Evolutionary conservation across 1,140 invertebrate genomes (phyloP).

Genomic region (Drosophila tristis): DNA sequence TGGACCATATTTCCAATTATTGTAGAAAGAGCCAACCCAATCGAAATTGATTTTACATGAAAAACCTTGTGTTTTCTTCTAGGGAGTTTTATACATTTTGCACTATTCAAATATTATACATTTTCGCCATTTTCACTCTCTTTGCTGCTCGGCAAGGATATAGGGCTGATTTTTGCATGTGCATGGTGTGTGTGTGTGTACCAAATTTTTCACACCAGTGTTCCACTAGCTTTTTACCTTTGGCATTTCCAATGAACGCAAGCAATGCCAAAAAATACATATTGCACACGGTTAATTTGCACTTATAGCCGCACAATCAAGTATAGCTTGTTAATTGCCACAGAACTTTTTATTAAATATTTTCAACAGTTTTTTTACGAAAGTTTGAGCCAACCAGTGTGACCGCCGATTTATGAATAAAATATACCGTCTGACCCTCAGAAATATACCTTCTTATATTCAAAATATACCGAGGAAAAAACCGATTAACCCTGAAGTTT

Average conservation of each 20-base stretch:
- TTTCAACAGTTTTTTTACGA: constrained; percentile 76
- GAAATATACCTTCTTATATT: too few relatives aligned
- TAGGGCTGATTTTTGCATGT: constrained; percentile 44
- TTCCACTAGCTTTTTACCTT: constrained; percentile 65
- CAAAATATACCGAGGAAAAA: too few relatives aligned
- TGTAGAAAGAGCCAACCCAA: constrained; percentile 56
- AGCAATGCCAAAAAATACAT: constrained; percentile 80
- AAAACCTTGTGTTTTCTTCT: constrained; percentile 40
- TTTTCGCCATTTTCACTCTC: constrained; percentile 33
- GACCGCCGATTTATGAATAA: too few relatives aligned
- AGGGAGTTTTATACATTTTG: constrained; percentile 13
- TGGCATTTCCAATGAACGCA: constrained; percentile 79
- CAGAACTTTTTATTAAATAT: constrained; percentile 54
- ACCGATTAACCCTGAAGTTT: too few relatives aligned
- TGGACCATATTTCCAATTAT: constrained; percentile 80
- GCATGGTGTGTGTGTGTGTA: constrained; percentile 60
- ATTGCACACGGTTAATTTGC: constrained; percentile 50
- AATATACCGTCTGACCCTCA: too few relatives aligned
- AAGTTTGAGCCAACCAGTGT: constrained; percentile 62
- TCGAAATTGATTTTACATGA: constrained; percentile 65
- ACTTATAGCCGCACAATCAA: constrained; percentile 52
- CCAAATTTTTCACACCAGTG: constrained; percentile 66
- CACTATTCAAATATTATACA: constrained; percentile 9
- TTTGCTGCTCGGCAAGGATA: constrained; percentile 55
- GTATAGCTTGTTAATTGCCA: constrained; percentile 33